phyloP scores from a whole-genome alignment of 2,113 vertebrate species.

The Phrynocephalus versicolor region DNA sequence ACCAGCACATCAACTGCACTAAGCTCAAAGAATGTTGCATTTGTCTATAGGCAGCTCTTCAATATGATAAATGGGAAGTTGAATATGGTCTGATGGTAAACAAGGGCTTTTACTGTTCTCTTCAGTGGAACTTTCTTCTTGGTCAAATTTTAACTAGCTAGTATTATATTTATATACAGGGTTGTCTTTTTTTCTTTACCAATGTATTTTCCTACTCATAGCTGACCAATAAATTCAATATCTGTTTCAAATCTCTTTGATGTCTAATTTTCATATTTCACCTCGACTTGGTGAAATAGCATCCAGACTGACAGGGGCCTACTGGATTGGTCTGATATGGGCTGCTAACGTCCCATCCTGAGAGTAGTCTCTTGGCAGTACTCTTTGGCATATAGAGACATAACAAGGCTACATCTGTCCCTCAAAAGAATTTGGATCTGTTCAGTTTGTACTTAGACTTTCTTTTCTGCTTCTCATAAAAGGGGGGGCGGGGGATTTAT shows the following conservation, averaged over 20 bases:
- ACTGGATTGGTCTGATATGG: not conserved
- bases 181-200: constrained; percentile 96
- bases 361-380: not conserved
- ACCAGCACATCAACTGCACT: constrained; percentile 97
- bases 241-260: constrained; percentile 90
- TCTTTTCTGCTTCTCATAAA: not conserved
- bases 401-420: not conserved
- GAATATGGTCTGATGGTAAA: constrained; percentile 93
- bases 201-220: constrained; percentile 99
- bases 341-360: not conserved
- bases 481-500: too few relatives aligned
- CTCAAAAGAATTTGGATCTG: not conserved
- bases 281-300: not conserved
- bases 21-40: constrained; percentile 91
- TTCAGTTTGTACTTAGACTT: not conserved
- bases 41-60: constrained; percentile 93
- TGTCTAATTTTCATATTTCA: constrained; percentile 80
- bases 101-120: constrained; percentile 93
- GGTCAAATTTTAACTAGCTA: constrained; percentile 90
- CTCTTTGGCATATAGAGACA: not conserved
- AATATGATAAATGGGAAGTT: constrained; percentile 87
- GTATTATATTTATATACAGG: constrained; percentile 95
- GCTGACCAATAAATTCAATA: constrained; percentile 98
- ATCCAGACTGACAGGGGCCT: not conserved
- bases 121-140: constrained; percentile 89